Base-by-base conservation (phyloP, 2,113 vertebrate genomes). In the Romanogobio albipinnatus region DNA sequence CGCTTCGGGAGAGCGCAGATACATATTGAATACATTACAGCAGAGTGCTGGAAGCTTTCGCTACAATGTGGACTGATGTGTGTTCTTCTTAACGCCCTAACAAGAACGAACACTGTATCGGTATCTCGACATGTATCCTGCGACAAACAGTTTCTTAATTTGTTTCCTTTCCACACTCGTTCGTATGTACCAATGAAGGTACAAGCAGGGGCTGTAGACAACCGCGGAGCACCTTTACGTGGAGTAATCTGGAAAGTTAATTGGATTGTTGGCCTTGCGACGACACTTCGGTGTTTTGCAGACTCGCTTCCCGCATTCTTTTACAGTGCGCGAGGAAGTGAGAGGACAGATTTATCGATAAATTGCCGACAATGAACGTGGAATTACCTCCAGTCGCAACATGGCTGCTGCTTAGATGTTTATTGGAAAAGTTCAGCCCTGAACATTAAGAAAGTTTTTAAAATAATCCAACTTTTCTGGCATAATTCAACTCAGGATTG, bases 381-480 rank as follows among this genome's bases (percentile, higher is more conserved):
- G 89, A 92, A 91, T 92, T 91, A 91, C 89, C 92, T 91, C 92
- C 90, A 93, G 71, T 91, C 90, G 90, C 90, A 91, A 92, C 87
- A 95, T 95, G 94, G 94, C 94, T 94, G 93, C 94, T 93, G 87
- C 83, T 85, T 83, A 89, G 75, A 88, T 84, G 70, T 75, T 86
- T 81, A 90, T 74, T 81, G 85, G 91, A 92, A 94, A 95, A 95
- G 94, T 95, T 95, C 90, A 93, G 91, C 89, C 62, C 90, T 85
- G 85, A 91, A 93, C 92, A 91, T 91, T 88, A 90, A 90, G 89
- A 82, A 93, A 94, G 90, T 94, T 94, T 59, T 62, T 47, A 82
- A 75, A 82, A 81, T 85, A 17, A n/a, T 76, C 19, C 33, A 15
- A 81, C 68, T 49, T 33, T 22, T 33, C 29, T 43, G 15, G 3